Conservation (phyloP, 53 echinoderm and acorn worm species). For the Mesocentrotus franciscanus region DNA sequence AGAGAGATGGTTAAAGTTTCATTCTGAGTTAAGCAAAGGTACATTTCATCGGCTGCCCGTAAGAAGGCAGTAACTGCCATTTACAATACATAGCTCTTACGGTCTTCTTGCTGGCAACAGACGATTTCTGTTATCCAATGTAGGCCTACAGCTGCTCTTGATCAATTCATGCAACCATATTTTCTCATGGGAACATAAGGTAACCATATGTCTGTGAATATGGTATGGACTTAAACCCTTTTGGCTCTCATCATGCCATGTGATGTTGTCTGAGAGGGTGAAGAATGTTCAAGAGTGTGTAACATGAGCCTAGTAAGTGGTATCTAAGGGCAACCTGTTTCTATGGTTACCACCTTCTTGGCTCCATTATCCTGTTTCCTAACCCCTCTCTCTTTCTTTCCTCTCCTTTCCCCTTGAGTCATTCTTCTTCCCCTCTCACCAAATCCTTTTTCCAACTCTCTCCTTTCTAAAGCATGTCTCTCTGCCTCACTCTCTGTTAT, state of each 20-base stretch:
- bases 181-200: neutral
- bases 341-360: constrained; percentile 5
- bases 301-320: constrained; percentile 4
- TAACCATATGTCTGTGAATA: neutral
- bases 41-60: neutral
- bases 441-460: too few relatives aligned
- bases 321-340: constrained; percentile 31
- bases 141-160: neutral
- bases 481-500: too few relatives aligned
- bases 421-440: neutral
- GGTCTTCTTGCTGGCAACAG: too few relatives aligned
- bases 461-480: too few relatives aligned
- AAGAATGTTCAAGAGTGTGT: constrained; percentile 10
- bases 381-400: neutral
- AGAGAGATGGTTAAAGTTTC: neutral
- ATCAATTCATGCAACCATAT: neutral
- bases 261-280: constrained; percentile 8
- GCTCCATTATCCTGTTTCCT: neutral
- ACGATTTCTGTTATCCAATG: too few relatives aligned
- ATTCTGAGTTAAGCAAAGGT: neutral
- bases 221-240: neutral
- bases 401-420: neutral
- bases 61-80: too few relatives aligned
- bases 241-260: neutral
- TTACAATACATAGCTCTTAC: too few relatives aligned